Evolutionary conservation across 2,113 vertebrate species (phyloP), one percentile per base, ranked within the genome.

Genomic region (rat (Rattus norvegicus)): DNA sequence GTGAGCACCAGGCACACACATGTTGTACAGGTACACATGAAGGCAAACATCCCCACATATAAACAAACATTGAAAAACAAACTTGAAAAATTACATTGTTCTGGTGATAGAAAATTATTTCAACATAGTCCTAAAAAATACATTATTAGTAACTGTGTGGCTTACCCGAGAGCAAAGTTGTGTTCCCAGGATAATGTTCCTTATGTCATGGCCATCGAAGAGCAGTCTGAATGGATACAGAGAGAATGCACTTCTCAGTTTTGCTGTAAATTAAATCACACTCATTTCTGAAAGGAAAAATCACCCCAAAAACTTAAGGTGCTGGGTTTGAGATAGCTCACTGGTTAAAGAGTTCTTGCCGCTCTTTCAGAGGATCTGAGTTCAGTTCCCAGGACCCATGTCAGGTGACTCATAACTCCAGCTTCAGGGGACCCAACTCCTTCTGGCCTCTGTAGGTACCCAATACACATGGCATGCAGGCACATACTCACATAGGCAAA

Each of bases 171-270:
- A 47, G 8, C 67, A 95, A 92, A 95, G 76, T 1, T 22, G 47
- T 89, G 77, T 79, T 94, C 84, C 90, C 93, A 69, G 76, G 52
- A 84, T 83, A 92, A 95, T 93, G 49, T 72, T 91, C 56, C 56
- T 97, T 96, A 93, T 92, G 84, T 73, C 84, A 97, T 96, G 93
- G 67, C 75, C 94, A 93, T 94, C 94, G 93, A 73, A 96, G 89
- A 84, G 56, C 75, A 80, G 17, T 80, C 90, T 14, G 63, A 92
- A 91, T 77, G 72, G 81, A 73, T 43, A 33, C 81, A 13, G 47
- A 96, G 47, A 59, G 22, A 75, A 76, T 56, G 11, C 87, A 95
- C 69, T 91, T 94, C 61, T 90, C 79, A 69, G 92, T 67, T 91
- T 95, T 97, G 79, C 85, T 96, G 94, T 93, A 93, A 94, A 88